Percentiles rank a stretch among this genome's conserved stretches.
phyloP scores from a whole-genome alignment of 2,888 invertebrate species.

The Julus scandinavius region DNA sequence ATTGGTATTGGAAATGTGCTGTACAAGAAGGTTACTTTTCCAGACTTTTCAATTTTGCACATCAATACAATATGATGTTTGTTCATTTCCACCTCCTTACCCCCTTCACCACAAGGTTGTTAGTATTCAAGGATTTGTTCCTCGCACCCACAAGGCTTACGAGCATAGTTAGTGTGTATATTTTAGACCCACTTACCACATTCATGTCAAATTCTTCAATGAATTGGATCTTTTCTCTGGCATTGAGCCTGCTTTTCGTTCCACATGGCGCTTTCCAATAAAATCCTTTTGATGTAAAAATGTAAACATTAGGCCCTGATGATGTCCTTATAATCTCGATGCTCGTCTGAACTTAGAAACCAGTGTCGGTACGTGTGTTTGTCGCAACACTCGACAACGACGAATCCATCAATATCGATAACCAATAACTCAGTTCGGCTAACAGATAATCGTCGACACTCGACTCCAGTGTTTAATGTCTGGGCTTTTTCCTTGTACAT shows the following conservation, averaged over 20 bases:
- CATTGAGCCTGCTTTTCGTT: slow-evolving; percentile 22
- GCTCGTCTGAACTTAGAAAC: not conserved
- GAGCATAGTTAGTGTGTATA: not conserved
- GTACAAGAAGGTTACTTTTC: not conserved
- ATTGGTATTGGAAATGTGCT: not conserved
- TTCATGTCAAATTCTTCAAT: slow-evolving; percentile 31
- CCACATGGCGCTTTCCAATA: slow-evolving; percentile 20
- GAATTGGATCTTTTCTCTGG: slow-evolving; percentile 19
- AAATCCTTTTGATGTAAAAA: slow-evolving; percentile 15
- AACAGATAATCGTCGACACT: not conserved
- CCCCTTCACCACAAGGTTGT: not conserved
- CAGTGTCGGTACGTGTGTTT: not conserved
- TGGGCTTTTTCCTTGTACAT: not conserved
- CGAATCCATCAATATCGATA: slow-evolving; percentile 30
- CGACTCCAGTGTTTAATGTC: not conserved
- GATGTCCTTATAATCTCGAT: not conserved
- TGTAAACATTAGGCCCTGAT: slow-evolving; percentile 15
- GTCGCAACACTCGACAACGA: not conserved
- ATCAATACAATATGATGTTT: slow-evolving; percentile 39
- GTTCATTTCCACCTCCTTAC: not conserved
- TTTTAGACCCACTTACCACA: slow-evolving; percentile 34
- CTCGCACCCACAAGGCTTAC: not conserved
- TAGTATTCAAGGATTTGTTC: not conserved
- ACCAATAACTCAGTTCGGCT: not conserved
- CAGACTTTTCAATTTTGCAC: not conserved